These are phyloP conservation scores for Bombus balteatus DNA, from an alignment of 1,140 invertebrate genomes.

Conservation along the genomic window DNA sequence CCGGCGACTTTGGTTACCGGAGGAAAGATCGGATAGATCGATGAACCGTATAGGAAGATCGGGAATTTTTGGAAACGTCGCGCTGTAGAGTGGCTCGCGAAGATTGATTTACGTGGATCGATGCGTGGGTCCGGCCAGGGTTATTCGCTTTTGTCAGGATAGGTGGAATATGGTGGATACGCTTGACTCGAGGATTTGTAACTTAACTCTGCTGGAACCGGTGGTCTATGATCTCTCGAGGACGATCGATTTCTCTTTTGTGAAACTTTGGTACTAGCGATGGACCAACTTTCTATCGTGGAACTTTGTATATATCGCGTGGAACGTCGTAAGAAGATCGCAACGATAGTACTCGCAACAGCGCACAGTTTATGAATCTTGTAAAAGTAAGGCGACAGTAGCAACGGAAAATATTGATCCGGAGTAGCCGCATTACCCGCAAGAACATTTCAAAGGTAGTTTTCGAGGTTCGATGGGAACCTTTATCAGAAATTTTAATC, in stretches of 20 bases:
- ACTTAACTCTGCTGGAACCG: neutral
- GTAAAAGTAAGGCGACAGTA: neutral
- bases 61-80: conserved; percentile 21
- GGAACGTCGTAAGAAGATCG: too few species aligned
- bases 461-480: neutral
- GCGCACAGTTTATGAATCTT: neutral
- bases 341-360: too few species aligned
- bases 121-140: conserved; percentile 15
- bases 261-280: neutral
- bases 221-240: neutral
- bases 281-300: neutral
- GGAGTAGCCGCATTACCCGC: too few species aligned
- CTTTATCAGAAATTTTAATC: neutral
- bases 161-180: neutral
- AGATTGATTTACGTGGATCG: conserved; percentile 45
- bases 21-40: conserved; percentile 43
- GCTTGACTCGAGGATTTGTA: conserved; percentile 30
- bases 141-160: conserved; percentile 11
- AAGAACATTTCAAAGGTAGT: too few species aligned
- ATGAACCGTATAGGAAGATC: conserved; percentile 1
- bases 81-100: conserved; percentile 29
- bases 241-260: neutral
- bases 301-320: neutral
- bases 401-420: too few species aligned
- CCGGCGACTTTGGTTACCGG: conserved; percentile 49